phyloP scores from a whole-genome alignment of 2,113 vertebrate genomes.

The Grus americana region DNA sequence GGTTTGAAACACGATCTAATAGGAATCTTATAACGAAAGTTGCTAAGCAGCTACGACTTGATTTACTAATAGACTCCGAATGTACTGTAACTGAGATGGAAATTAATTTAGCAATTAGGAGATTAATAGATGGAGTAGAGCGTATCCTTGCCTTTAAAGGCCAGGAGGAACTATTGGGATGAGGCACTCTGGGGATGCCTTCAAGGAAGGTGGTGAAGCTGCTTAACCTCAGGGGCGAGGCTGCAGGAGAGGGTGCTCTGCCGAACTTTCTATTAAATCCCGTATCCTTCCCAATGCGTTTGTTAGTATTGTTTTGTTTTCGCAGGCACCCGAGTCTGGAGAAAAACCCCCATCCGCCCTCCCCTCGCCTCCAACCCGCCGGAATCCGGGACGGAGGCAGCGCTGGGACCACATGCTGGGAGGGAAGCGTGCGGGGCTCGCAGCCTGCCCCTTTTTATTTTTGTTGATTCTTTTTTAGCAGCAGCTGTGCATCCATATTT shows the following conservation, averaged over 20 bases:
- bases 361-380: rapidly evolving
- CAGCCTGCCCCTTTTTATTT: background rate
- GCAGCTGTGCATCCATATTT: slow-evolving; percentile 48
- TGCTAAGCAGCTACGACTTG: slow-evolving; percentile 42
- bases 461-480: background rate
- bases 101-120: slow-evolving; percentile 40
- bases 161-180: background rate
- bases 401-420: rapidly evolving
- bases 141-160: background rate
- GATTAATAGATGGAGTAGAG: background rate
- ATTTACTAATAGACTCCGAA: slow-evolving; percentile 29
- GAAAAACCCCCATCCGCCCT: rapidly evolving
- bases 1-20: slow-evolving; percentile 24
- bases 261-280: rapidly evolving
- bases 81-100: slow-evolving; percentile 27
- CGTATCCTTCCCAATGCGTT: rapidly evolving
- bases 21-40: slow-evolving; percentile 30
- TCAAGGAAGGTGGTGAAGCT: background rate
- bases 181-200: background rate
- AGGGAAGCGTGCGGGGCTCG: rapidly evolving
- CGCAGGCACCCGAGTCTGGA: background rate
- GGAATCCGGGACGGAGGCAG: background rate
- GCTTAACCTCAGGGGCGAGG: background rate
- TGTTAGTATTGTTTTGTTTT: background rate
- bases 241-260: background rate